phyloP scores from a whole-genome alignment of 2,888 invertebrate genomes.

The Acrobeloides nanus region DNA sequence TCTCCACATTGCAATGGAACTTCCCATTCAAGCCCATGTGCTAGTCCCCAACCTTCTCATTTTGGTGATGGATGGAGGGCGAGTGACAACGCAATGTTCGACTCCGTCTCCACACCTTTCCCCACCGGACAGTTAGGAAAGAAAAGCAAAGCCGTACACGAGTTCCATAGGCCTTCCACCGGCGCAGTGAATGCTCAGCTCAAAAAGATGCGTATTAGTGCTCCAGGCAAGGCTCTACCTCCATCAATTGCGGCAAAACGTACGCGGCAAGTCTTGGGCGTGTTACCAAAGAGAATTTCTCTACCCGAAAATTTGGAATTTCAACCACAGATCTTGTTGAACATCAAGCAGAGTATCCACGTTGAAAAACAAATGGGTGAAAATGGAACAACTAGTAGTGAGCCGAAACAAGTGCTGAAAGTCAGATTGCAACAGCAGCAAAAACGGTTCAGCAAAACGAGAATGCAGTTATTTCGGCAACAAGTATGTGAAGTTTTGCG shows the following conservation, averaged over 20 bases:
- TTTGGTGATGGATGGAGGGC: constrained; percentile 56
- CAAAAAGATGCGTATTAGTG: constrained; percentile 12
- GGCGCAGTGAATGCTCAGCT: constrained; percentile 15
- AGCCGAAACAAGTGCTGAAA: constrained; percentile 36
- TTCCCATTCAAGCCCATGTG: too few species aligned
- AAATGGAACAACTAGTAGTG: constrained; percentile 1
- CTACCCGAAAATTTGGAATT: constrained; percentile 54
- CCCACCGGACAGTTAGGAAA: constrained; percentile 29
- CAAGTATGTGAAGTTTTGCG: constrained; percentile 16
- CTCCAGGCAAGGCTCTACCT: constrained; percentile 7
- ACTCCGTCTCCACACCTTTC: constrained; percentile 21
- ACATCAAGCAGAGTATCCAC: constrained; percentile 54
- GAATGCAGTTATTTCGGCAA: constrained; percentile 30
- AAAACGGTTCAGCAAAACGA: constrained; percentile 24
- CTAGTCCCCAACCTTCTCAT: constrained; percentile 12
- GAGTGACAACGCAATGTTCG: constrained; percentile 53
- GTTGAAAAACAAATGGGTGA: constrained; percentile 53
- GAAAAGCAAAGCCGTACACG: constrained; percentile 16
- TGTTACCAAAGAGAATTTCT: constrained; percentile 50
- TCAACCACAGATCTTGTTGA: constrained; percentile 54
- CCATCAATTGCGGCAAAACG: neutral
- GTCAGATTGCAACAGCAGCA: constrained; percentile 55
- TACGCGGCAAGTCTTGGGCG: too few species aligned
- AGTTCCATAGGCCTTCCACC: constrained; percentile 19
- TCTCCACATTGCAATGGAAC: too few species aligned